Evolutionary conservation across 2,888 invertebrate species (phyloP), one percentile per base, ranked within the genome.

Genomic region (Argynnis bischoffii): DNA sequence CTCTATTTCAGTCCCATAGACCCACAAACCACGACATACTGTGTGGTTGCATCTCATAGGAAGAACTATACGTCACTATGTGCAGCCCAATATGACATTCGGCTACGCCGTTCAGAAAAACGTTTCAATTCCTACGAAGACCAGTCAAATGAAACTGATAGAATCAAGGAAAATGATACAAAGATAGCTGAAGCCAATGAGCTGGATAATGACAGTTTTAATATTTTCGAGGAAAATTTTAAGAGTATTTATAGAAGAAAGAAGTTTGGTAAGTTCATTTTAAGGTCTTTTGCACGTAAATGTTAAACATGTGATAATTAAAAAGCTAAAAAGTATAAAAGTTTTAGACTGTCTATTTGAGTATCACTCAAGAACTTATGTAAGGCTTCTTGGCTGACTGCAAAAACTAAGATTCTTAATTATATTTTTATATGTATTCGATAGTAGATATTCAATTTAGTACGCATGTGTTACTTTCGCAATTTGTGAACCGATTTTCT

Each of bases 51-150:
- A 2, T 92, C 92, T 0, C 85, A 85, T 47, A 80, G 80, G 21
- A 88, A 81, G 67, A 90, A 90, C 80, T 92, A 91, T 78, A 90
- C 90, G 0, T 90, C 92, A 0, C 82, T 92, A 0, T 92, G 92
- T 67, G 87, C 90, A 0, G 92, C 92, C 1, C 90, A 89, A 69
- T 80, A 80, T 51, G 91, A 91, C 56, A 76, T 86, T 2, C 86
- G 84, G 74, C 69, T 77, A 0, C 80, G 72, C 47, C 78, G 84
- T 50, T 76, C 79, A 47, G 85, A 87, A 63, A 87, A 85, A 77
- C 76, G 80, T 21, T 73, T 77, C 31, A 79, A 75, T 53, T 77
- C 77, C 21, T 80, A 78, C 54, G 78, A 75, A 21, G 74, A 77
- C 47, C 70, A 74, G 41, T 73, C 74, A 2, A 77, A 74, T 48